Percentiles rank a stretch among this genome's conserved stretches.
phyloP scores from a whole-genome alignment of 2,113 vertebrate genomes.

The Neolamprologus falcicula region DNA sequence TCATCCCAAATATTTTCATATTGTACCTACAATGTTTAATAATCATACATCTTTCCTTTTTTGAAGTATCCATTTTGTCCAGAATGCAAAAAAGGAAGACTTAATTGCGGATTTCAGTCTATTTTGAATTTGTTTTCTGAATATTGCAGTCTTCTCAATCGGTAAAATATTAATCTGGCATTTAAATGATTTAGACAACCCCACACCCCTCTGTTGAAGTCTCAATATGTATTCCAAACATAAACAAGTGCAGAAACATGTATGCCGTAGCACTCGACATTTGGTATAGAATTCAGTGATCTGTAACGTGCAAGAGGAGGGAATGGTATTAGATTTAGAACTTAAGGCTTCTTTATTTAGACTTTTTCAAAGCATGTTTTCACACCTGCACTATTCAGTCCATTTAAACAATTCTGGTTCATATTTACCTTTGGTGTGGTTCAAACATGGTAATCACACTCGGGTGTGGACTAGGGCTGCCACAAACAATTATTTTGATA shows the following conservation, averaged over 20 bases:
- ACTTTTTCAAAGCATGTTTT: not conserved
- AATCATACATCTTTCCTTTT: not conserved
- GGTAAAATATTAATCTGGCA: slow-evolving; percentile 5
- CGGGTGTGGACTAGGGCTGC: not conserved
- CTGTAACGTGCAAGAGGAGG: not conserved
- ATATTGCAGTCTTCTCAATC: not conserved
- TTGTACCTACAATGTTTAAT: not conserved
- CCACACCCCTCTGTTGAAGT: not conserved
- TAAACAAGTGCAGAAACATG: not conserved
- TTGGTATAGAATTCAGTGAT: not conserved
- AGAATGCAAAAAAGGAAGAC: not conserved
- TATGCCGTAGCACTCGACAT: not conserved
- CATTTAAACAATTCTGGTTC: not conserved
- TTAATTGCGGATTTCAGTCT: not conserved
- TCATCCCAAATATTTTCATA: not conserved
- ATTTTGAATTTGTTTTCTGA: not conserved
- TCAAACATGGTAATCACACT: not conserved
- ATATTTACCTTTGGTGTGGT: not conserved
- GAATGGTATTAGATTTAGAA: not conserved
- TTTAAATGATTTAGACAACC: slow-evolving; percentile 13
- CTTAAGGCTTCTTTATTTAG: not conserved
- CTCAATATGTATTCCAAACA: not conserved
- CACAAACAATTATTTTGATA: not conserved
- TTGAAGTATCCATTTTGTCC: not conserved
- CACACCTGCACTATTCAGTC: not conserved